Conservation (phyloP, 2,888 invertebrate genomes). For the Ischnus inquisitorius region DNA sequence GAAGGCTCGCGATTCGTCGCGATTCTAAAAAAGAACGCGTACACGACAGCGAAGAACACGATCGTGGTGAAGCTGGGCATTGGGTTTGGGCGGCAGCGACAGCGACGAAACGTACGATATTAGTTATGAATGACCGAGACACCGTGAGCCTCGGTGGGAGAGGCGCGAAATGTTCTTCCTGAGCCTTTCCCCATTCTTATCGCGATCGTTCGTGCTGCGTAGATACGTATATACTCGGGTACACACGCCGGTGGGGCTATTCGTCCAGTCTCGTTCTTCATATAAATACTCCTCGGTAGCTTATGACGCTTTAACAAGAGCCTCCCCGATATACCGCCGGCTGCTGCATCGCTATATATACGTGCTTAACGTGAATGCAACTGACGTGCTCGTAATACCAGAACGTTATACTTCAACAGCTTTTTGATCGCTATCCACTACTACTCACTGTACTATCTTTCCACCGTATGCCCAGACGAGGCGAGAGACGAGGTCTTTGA, state of each 20-base stretch:
- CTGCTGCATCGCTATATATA: slow-evolving; percentile 45
- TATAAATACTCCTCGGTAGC: slow-evolving; percentile 66
- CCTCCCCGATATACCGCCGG: slow-evolving; percentile 17
- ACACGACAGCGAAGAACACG: background rate
- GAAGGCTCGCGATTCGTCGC: background rate
- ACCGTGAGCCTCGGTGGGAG: slow-evolving; percentile 27
- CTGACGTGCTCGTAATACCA: slow-evolving; percentile 65
- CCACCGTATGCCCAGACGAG: background rate
- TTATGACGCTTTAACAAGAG: slow-evolving; percentile 45
- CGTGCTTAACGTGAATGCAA: slow-evolving; percentile 57
- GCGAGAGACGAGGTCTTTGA: slow-evolving; percentile 41
- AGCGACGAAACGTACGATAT: slow-evolving; percentile 44
- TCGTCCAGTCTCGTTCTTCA: slow-evolving; percentile 65
- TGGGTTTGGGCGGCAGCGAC: background rate
- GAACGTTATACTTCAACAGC: slow-evolving; percentile 23
- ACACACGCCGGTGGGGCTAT: slow-evolving; percentile 38
- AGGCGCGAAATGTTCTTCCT: slow-evolving; percentile 23
- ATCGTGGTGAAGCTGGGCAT: background rate
- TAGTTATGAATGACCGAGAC: slow-evolving; percentile 64
- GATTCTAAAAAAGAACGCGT: background rate
- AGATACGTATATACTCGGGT: slow-evolving; percentile 43
- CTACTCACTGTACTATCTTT: background rate
- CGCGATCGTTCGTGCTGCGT: slow-evolving; percentile 47
- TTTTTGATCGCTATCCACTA: slow-evolving; percentile 29
- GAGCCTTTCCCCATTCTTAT: slow-evolving; percentile 47